A percentile compares a stretch with the other conserved stretches of the same genome.
Evolutionary conservation across 2,113 vertebrate species (phyloP).

Genomic region (Thunnus thynnus): DNA sequence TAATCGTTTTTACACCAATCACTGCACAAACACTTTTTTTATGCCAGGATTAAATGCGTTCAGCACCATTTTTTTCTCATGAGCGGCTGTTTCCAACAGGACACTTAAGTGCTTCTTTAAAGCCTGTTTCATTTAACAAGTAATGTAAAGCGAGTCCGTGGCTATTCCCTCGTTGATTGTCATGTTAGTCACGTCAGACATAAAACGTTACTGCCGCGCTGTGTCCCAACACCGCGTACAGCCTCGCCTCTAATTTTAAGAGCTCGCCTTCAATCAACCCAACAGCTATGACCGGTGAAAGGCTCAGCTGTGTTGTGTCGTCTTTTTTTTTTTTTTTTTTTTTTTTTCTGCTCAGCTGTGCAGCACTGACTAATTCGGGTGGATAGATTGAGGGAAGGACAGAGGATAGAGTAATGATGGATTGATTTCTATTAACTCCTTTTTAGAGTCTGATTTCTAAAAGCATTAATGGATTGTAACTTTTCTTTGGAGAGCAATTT

Average conservation of each 20-base stretch:
- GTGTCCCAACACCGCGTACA: constrained; percentile 19
- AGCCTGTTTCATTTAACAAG: constrained; percentile 59
- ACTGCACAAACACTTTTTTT: constrained; percentile 31
- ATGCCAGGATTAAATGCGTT: constrained; percentile 37
- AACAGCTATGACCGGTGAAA: constrained; percentile 45
- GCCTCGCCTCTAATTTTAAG: constrained; percentile 56
- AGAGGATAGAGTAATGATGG: constrained; percentile 13
- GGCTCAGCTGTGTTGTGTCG: not conserved
- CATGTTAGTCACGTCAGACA: constrained; percentile 58
- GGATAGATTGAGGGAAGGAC: constrained; percentile 11
- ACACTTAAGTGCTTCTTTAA: constrained; percentile 54
- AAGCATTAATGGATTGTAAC: too few relatives aligned
- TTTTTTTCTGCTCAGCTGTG: constrained; percentile 49
- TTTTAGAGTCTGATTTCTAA: not conserved
- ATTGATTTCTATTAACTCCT: not conserved
- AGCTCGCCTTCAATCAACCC: constrained; percentile 57
- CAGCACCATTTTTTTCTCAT: constrained; percentile 29
- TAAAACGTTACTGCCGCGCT: constrained; percentile 56
- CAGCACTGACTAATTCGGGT: constrained; percentile 31
- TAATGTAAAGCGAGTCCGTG: constrained; percentile 46
- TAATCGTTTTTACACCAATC: constrained; percentile 13
- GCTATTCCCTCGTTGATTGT: constrained; percentile 51
- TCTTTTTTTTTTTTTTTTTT: not conserved
- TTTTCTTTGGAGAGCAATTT: not conserved
- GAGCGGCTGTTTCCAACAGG: constrained; percentile 25